phyloP scores from a whole-genome alignment of 1,140 invertebrate genomes.

The Drosophila funebris region DNA sequence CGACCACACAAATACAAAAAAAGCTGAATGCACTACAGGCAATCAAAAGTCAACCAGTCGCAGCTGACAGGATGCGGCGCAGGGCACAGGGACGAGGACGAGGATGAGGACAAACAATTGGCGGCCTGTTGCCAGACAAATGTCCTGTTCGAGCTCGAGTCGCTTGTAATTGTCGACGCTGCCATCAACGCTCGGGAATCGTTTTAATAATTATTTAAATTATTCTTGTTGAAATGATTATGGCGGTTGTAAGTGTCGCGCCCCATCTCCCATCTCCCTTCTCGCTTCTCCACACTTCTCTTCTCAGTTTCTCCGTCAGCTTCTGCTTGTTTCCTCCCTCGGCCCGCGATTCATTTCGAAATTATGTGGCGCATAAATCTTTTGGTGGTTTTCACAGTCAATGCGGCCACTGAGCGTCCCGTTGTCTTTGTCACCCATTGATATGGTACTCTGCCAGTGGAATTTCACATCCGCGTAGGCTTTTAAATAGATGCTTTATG shows the following conservation, averaged over 20 bases:
- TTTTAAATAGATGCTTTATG: slow-evolving; percentile 17
- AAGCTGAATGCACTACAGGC: slow-evolving; percentile 47
- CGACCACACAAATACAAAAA: slow-evolving; percentile 53
- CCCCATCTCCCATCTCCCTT: slow-evolving; percentile 5
- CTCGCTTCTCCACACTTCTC: background rate
- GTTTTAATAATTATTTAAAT: slow-evolving; percentile 82
- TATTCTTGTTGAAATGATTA: slow-evolving; percentile 83
- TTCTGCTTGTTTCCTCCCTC: background rate
- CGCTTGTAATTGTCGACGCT: slow-evolving; percentile 70
- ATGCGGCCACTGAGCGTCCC: slow-evolving; percentile 18
- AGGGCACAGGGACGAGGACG: slow-evolving; percentile 10
- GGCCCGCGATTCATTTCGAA: slow-evolving; percentile 10
- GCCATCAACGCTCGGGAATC: slow-evolving; percentile 60
- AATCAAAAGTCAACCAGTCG: slow-evolving; percentile 60
- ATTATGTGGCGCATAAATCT: slow-evolving; percentile 65
- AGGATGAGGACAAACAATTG: slow-evolving; percentile 51
- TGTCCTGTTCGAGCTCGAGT: slow-evolving; percentile 20
- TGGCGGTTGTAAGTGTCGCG: slow-evolving; percentile 75
- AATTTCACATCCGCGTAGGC: background rate
- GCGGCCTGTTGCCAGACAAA: slow-evolving; percentile 67
- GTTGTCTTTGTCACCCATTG: slow-evolving; percentile 9
- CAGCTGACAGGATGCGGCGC: slow-evolving; percentile 45
- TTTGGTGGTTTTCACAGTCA: slow-evolving; percentile 45
- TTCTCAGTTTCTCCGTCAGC: background rate
- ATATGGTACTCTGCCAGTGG: background rate